Evolutionary conservation across 2,113 vertebrate genomes (phyloP).

Genomic region (Copsychus sechellarum): DNA sequence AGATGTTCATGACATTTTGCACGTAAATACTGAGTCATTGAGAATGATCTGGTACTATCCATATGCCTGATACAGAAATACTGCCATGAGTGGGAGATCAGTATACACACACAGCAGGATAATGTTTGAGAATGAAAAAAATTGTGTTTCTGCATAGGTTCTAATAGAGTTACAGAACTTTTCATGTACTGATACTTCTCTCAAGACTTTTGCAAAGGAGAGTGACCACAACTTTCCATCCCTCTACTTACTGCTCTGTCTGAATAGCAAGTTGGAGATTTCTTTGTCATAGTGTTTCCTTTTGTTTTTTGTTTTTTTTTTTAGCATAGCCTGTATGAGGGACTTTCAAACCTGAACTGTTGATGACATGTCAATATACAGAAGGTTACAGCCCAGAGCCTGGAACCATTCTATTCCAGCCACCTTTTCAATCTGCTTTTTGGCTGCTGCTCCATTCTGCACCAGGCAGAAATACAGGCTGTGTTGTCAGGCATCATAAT

Average conservation of each 20-base stretch:
- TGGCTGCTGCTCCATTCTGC: neutral
- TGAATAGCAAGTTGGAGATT: neutral
- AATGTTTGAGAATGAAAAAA: conserved; percentile 39
- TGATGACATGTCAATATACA: neutral
- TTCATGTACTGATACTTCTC: neutral
- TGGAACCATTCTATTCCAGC: neutral
- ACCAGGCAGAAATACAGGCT: neutral
- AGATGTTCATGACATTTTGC: conserved; percentile 63
- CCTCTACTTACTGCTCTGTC: neutral
- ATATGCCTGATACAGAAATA: conserved; percentile 63
- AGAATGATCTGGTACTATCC: conserved; percentile 54
- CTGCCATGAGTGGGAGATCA: conserved; percentile 33
- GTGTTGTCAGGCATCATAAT: neutral
- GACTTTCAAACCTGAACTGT: neutral
- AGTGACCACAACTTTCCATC: neutral
- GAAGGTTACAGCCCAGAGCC: neutral
- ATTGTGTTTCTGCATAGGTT: neutral
- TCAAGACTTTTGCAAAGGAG: neutral
- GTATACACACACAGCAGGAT: conserved; percentile 2
- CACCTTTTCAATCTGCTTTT: neutral
- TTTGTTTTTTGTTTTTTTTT: neutral
- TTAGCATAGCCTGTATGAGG: accelerated
- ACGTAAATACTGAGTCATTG: conserved; percentile 64
- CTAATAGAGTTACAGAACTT: neutral
- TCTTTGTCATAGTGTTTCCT: neutral